Evolutionary conservation across 2,113 vertebrate genomes (phyloP).

Genomic region (Mesembrinibis cayennensis): DNA sequence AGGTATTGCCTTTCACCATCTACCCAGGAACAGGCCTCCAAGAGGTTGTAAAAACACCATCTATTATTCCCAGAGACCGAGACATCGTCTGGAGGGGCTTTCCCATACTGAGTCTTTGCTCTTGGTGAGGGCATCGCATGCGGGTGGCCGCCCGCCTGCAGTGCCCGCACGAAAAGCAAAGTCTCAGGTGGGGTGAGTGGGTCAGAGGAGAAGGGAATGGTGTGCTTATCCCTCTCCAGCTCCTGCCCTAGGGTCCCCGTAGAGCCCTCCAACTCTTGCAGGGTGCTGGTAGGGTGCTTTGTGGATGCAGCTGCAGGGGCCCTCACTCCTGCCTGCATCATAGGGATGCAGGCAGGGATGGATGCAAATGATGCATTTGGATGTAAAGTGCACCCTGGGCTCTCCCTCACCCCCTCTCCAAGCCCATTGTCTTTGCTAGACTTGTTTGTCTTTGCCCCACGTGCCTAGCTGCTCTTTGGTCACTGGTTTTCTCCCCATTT

Average conservation of each 20-base stretch:
- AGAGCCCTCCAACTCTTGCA: not conserved
- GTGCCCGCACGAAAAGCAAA: not conserved
- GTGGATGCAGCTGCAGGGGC: not conserved
- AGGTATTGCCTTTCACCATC: not conserved
- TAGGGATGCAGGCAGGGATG: not conserved
- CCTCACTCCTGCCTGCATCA: not conserved
- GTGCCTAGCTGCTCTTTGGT: not conserved
- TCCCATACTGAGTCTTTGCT: fast-evolving
- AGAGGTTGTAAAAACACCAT: conserved; percentile 26
- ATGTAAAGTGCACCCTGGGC: not conserved
- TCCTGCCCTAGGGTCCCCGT: not conserved
- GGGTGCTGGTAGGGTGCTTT: not conserved
- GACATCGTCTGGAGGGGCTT: not conserved
- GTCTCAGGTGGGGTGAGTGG: too few species aligned
- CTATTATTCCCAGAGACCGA: not conserved
- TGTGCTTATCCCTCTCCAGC: too few species aligned
- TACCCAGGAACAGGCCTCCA: not conserved
- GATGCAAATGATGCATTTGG: not conserved
- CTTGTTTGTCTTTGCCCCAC: not conserved
- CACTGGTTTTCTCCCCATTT: not conserved
- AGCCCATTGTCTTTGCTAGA: not conserved
- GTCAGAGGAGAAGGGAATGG: not conserved
- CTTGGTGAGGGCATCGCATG: fast-evolving
- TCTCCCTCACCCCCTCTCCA: not conserved
- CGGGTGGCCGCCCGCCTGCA: fast-evolving